Evolutionary conservation across 2,797 vertebrate genomes (phyloP).

Genomic region (Rhynchotus rufescens): DNA sequence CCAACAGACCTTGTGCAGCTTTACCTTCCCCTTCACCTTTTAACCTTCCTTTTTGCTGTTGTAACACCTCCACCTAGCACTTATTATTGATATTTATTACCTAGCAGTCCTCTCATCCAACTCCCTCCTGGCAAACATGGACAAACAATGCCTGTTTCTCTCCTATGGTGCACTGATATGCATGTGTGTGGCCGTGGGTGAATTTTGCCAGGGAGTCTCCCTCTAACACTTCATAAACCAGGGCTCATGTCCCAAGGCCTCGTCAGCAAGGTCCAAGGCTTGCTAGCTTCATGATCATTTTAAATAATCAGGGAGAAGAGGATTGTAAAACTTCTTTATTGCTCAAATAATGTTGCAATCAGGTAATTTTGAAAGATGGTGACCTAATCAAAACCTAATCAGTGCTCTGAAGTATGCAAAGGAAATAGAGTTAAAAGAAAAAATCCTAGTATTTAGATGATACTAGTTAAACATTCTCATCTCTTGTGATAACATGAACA

Average conservation of each 20-base stretch:
- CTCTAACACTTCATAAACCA: background rate
- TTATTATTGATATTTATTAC: background rate
- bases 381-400: background rate
- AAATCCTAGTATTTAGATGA: background rate
- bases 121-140: background rate
- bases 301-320: background rate
- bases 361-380: background rate
- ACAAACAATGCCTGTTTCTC: background rate
- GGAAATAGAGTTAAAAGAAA: background rate
- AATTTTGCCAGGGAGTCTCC: background rate
- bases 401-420: background rate
- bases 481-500: background rate
- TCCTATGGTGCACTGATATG: background rate
- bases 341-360: background rate
- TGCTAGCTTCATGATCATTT: background rate
- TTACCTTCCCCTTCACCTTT: background rate
- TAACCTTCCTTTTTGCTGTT: background rate
- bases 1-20: background rate
- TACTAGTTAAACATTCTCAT: background rate
- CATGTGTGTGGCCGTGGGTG: background rate
- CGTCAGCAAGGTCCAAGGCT: background rate
- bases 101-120: background rate
- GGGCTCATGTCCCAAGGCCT: background rate
- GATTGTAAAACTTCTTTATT: background rate
- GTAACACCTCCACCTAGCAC: too few species aligned